Evolutionary conservation across 1,140 invertebrate species (phyloP).

Genomic region (Hylyphantes graminicola): DNA sequence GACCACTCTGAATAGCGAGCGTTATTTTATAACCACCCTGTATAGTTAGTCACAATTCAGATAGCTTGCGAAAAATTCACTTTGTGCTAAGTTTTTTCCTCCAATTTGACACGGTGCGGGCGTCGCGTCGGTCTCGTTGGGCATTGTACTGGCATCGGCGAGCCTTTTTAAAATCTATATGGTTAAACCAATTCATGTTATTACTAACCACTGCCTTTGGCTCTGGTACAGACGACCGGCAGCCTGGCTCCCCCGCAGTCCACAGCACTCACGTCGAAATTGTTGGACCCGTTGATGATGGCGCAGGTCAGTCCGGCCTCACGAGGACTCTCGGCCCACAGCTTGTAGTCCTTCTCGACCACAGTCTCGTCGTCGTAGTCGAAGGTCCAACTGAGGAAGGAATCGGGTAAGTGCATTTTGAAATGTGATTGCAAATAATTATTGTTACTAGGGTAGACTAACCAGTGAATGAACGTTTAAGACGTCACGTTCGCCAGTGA

Average conservation of each 20-base stretch:
- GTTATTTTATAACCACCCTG: too few relatives aligned
- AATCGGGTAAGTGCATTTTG: too few relatives aligned
- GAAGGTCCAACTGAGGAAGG: slow-evolving; percentile 21
- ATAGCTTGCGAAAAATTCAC: too few relatives aligned
- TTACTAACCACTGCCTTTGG: too few relatives aligned
- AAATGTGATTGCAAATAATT: too few relatives aligned
- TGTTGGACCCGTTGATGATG: slow-evolving; percentile 1
- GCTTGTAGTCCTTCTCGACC: slow-evolving; percentile 25
- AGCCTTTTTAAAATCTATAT: background rate
- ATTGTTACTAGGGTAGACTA: too few relatives aligned
- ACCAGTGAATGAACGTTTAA: too few relatives aligned
- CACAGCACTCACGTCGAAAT: slow-evolving; percentile 1
- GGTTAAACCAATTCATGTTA: background rate
- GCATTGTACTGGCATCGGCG: background rate
- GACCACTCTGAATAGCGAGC: too few relatives aligned
- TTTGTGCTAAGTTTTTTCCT: too few relatives aligned
- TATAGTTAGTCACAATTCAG: too few relatives aligned
- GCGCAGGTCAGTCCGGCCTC: background rate
- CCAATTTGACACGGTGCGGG: background rate
- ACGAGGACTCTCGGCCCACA: slow-evolving; percentile 14
- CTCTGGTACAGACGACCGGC: slow-evolving; percentile 16
- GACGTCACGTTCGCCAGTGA: too few relatives aligned
- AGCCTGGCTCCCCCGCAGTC: slow-evolving; percentile 28
- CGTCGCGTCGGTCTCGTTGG: background rate
- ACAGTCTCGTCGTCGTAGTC: background rate